These are phyloP conservation scores for Pristis pectinata DNA, from an alignment of 2,797 vertebrate genomes.

Conservation along the genomic window DNA sequence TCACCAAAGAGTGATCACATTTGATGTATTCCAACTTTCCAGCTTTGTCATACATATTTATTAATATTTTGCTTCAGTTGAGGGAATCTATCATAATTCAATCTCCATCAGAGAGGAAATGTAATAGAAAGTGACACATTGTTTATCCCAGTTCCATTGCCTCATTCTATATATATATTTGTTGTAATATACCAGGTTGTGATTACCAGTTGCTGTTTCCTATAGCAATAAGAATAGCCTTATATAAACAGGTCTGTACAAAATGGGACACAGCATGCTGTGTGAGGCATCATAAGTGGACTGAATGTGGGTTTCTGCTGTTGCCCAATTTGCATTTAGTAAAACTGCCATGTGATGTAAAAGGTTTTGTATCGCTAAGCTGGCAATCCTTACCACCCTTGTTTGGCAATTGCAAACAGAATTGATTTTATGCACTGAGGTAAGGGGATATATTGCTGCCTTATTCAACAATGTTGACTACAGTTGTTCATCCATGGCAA, in stretches of 20 bases:
- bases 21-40: background rate
- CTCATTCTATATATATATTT: background rate
- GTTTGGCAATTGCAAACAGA: background rate
- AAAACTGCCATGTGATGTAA: background rate
- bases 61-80: background rate
- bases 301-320: background rate
- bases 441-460: background rate
- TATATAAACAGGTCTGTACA: background rate
- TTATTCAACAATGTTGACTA: background rate
- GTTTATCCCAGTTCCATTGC: background rate
- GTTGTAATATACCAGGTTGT: background rate
- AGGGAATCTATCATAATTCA: background rate
- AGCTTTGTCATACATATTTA: background rate
- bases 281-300: background rate
- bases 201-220: background rate
- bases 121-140: background rate
- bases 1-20: background rate
- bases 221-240: background rate
- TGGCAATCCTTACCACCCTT: background rate
- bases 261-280: background rate
- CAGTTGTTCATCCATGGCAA: background rate
- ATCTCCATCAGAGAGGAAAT: background rate
- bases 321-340: background rate
- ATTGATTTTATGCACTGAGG: conserved; percentile 1
- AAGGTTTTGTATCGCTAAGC: background rate